Evolutionary conservation across 1,140 invertebrate species (phyloP).

Genomic region (Ruditapes philippinarum): DNA sequence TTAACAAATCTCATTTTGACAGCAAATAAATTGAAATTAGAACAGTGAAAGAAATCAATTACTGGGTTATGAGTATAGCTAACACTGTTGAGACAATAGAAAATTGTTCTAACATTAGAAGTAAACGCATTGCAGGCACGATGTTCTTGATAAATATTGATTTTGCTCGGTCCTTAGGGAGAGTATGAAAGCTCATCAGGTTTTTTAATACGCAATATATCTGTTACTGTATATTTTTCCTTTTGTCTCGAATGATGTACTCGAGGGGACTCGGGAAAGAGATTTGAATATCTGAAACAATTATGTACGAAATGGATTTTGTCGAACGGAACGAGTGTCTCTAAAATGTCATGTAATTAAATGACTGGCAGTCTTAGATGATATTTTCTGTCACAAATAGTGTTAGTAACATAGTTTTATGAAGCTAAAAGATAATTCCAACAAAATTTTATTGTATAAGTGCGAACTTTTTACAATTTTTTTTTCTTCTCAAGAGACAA

Average conservation of each 20-base stretch:
- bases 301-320: conserved; percentile 17
- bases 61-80: conserved; percentile 32
- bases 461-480: too few species aligned
- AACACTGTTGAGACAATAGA: conserved; percentile 33
- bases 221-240: conserved; percentile 16
- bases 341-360: neutral
- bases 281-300: conserved; percentile 38
- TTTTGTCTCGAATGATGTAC: conserved; percentile 12
- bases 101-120: conserved; percentile 25
- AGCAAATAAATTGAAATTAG: conserved; percentile 70
- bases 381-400: neutral
- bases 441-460: too few species aligned
- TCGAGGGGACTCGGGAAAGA: neutral
- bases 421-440: too few species aligned
- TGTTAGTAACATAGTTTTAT: too few species aligned
- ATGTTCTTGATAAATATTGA: conserved; percentile 23
- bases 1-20: conserved; percentile 69
- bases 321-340: neutral
- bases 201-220: conserved; percentile 35
- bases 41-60: conserved; percentile 63
- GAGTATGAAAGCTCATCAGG: neutral
- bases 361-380: neutral
- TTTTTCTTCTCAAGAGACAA: too few species aligned
- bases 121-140: neutral
- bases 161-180: conserved; percentile 15